Conservation (phyloP, 1,140 invertebrate genomes). For the Holotrichia oblita region DNA sequence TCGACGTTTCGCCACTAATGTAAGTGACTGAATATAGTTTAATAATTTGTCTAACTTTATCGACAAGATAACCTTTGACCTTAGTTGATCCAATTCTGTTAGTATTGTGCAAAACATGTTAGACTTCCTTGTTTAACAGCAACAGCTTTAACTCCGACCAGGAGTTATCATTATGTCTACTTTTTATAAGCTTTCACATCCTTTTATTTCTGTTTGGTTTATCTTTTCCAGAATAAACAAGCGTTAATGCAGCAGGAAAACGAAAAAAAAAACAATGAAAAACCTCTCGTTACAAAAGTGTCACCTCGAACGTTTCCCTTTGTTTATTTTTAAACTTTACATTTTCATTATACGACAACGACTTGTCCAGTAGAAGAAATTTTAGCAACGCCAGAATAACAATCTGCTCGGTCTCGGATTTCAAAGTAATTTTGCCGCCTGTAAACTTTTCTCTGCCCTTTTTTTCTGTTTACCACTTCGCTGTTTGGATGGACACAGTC, state of each 20-base stretch:
- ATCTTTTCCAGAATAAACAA: not conserved
- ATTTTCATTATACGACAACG: slow-evolving; percentile 3
- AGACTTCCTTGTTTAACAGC: too few relatives aligned
- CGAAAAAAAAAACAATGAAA: not conserved
- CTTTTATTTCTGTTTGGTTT: not conserved
- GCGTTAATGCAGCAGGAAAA: not conserved
- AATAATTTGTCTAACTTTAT: too few relatives aligned
- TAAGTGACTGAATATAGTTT: too few relatives aligned
- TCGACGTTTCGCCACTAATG: too few relatives aligned
- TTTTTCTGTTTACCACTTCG: not conserved
- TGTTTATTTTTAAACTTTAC: slow-evolving; percentile 9
- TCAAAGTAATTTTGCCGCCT: not conserved
- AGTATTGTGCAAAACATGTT: too few relatives aligned
- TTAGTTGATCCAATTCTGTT: too few relatives aligned
- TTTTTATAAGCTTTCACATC: not conserved
- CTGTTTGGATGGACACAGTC: not conserved
- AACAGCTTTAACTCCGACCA: too few relatives aligned
- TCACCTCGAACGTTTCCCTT: not conserved
- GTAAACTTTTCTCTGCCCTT: not conserved
- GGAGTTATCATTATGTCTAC: not conserved
- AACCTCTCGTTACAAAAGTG: not conserved
- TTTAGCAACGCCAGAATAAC: too few relatives aligned
- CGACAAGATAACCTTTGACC: too few relatives aligned
- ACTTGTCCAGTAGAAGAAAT: too few relatives aligned
- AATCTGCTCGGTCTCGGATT: not conserved